Conservation (phyloP, 1,140 invertebrate species). For the Argopecten irradians region DNA sequence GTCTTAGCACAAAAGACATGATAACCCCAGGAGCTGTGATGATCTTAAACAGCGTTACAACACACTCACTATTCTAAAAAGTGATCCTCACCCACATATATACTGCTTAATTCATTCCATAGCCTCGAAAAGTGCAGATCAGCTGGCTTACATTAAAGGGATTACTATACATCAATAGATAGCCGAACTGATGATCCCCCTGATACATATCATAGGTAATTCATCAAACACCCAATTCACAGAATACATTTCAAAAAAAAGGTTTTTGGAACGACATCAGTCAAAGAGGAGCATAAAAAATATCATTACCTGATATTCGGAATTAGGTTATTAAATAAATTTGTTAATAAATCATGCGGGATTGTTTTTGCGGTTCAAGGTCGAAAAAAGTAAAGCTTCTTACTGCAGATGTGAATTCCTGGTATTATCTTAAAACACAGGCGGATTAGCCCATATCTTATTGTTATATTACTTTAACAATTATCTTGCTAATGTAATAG, state of each 20-base stretch:
- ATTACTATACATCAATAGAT: not conserved
- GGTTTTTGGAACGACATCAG: not conserved
- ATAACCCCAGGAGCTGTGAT: not conserved
- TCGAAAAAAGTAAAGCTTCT: too few relatives aligned
- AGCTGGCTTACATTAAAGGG: not conserved
- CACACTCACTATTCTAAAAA: not conserved
- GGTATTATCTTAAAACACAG: not conserved
- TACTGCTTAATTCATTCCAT: not conserved
- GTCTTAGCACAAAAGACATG: not conserved
- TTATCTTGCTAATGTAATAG: too few relatives aligned
- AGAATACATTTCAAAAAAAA: not conserved
- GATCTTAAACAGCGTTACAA: not conserved
- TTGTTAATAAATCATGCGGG: not conserved
- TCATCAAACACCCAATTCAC: not conserved
- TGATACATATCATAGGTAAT: not conserved
- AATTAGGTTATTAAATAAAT: not conserved
- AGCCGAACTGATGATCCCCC: not conserved
- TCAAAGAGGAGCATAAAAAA: not conserved
- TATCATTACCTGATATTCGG: not conserved
- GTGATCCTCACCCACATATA: not conserved
- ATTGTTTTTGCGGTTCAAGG: slow-evolving; percentile 3
- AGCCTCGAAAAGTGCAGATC: not conserved
- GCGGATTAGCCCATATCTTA: not conserved
- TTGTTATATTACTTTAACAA: too few relatives aligned
- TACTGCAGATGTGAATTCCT: not conserved